Evolutionary conservation across 2,797 vertebrate species (phyloP), one percentile per base, ranked within the genome.

Genomic region (Alosa sapidissima): DNA sequence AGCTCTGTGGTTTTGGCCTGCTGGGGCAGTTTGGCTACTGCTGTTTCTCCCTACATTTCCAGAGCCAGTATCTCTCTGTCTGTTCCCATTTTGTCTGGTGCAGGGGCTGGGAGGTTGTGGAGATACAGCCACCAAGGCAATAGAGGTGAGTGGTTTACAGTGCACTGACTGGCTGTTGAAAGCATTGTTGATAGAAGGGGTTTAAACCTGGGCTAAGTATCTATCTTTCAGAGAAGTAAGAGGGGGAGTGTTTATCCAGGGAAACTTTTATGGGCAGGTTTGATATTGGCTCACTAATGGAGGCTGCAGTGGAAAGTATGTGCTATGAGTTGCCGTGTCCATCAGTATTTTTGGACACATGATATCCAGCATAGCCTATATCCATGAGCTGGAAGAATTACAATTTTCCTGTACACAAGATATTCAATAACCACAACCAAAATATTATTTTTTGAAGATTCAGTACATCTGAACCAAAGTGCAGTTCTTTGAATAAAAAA

Each of bases 1-100:
- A 81, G 60, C 51, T 14, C 7, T 28, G 19, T 58, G 60, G 83
- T 81, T 87, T 85, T 33, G 62, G 41, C 21, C 47, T 47, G n/a
- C 52, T 41, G 33, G 55, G 7, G 55, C 83, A 84, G 55, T 75
- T 84, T 68, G 55, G 51, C 49, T 75, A 58, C 10, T 48, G 68
- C 48, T 4, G 11, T 51, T 82, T 36, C 84, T 83, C 58, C 21
- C 47, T 45, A 16, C 28, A 52, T 24, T 24, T 24, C 72, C 72
- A 47, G 36, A 19, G 36, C 36, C 41, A 45, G 72, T 78, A 21
- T 47, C 19, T 62, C 58, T 62, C n/a, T 24, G 58, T 24, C 58
- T 62, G 58, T 10, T 62, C n/a, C n/a, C n/a, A 62, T 62, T 78
- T 78, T 5, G 6, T 47, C 9, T 47, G 19, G 33, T 41, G 72